Evolutionary conservation across 2,888 invertebrate genomes (phyloP), one percentile per base, ranked within the genome.

Genomic region (Spatulosminthurus flaviceps): DNA sequence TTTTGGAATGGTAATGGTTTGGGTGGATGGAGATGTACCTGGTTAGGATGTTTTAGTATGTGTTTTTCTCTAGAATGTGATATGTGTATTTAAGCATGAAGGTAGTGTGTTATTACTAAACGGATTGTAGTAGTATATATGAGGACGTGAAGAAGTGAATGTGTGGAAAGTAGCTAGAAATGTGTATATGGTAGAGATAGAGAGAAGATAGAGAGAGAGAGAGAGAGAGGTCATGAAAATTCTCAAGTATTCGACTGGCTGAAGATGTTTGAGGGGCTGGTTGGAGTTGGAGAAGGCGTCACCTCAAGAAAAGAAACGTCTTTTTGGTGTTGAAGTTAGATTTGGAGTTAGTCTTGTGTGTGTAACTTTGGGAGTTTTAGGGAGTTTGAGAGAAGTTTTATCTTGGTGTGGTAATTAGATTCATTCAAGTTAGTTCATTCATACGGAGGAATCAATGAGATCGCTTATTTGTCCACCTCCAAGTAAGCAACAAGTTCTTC

Each of bases 381-480:
- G 24, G 72, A 78, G 71, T 51, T 41, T 60, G 29, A 78, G 34
- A 51, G 26, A 77, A 34, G 67, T 64, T 76, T 66, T 76, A 66
- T 76, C 75, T 74, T 51, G 7, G 51, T 51, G 51, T 51, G n/a
- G 75, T 76, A 76, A 76, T 76, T 76, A 76, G 75, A 66, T 76
- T 76, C 75, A 76, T 76, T 76, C 42, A 76, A 76, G 66, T 66
- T 22, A 76, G 66, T 76, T 79, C 78, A 79, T 79, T 79, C 78
- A 79, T 79, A 79, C 41, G 73, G 64, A 42, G 73, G 66, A 73
- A 79, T 79, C 78, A 79, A 79, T 79, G 78, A 79, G 78, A 29
- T 79, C 60, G 28, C 66, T 74, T 73, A 73, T 73, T 79, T 78
- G 70, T 78, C 78, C 70, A 78, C 78, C 61, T 71, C 71, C 51